Evolutionary conservation across 2,113 vertebrate species (phyloP), one percentile per base, ranked within the genome.

Genomic region (Meles meles): DNA sequence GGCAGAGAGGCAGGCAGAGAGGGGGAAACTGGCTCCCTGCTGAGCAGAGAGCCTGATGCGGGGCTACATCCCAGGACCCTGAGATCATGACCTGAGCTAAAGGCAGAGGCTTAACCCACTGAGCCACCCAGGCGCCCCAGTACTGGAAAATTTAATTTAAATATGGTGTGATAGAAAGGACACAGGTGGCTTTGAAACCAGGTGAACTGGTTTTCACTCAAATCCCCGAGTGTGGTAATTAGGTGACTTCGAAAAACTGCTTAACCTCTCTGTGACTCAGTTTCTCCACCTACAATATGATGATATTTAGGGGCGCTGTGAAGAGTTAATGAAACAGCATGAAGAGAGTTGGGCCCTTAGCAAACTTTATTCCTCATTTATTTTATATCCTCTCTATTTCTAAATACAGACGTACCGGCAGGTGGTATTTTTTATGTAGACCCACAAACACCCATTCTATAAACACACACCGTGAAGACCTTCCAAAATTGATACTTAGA

Each of bases 401-500:
- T 71, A 49, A 63, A 90, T 14, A 39, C 23, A 85, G 67, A 42
- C 13, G 42, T 12, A 27, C 11, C 6, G 21, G 71, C 6, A 74
- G 39, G 77, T 2, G 17, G n/a, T 37, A 25, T 39, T 63, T 87
- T 82, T 77, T 39, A 63, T 8, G 20, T 2, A 76, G 23, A 59
- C 69, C 69, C 39, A 59, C 44, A 90, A 79, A 23, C 47, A 63
- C 23, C 31, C 42, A 65, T 80, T 97, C 79, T 82, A 84, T 61
- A 83, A 93, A 67, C 27, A 84, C 10, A 61, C 14, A 37, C 52
- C 20, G 7, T 61, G 37, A 92, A 90, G 31, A 91, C 63, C 34
- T 86, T 80, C 39, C 47, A 37, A 95, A 95, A 82, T 85, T 80
- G 95, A 93, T 90, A 69, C 29, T 89, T 85, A 90, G 84, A 65